phyloP scores from a whole-genome alignment of 2,797 vertebrate genomes.

The Poeciliopsis gracilis region DNA sequence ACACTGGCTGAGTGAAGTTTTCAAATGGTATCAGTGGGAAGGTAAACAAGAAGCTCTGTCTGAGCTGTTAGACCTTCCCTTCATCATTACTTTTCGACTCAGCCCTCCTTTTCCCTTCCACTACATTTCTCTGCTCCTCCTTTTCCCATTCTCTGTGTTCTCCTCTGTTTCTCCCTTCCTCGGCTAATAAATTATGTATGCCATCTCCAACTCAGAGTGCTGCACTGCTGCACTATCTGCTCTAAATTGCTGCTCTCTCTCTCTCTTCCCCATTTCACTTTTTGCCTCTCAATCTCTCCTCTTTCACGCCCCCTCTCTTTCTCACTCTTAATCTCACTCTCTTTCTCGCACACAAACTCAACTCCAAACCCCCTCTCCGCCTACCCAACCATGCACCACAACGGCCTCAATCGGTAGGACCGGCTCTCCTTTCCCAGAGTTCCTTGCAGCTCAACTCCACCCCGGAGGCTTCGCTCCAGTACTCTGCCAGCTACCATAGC shows the following conservation, averaged over 20 bases:
- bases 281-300: constrained; percentile 65
- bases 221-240: constrained; percentile 87
- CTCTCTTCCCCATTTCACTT: constrained; percentile 62
- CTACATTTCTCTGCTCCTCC: constrained; percentile 53
- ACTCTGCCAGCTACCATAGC: constrained; percentile 98
- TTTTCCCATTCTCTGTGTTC: constrained; percentile 67
- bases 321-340: constrained; percentile 72
- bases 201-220: constrained; percentile 82
- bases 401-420: constrained; percentile 82
- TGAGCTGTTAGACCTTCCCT: constrained; percentile 49
- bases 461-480: constrained; percentile 97
- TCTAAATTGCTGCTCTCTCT: constrained; percentile 79
- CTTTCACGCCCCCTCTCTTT: constrained; percentile 50
- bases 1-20: constrained; percentile 29
- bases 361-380: constrained; percentile 45
- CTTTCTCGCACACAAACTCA: constrained; percentile 54
- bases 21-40: constrained; percentile 10
- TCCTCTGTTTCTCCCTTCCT: constrained; percentile 77
- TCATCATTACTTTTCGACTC: constrained; percentile 58
- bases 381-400: constrained; percentile 54
- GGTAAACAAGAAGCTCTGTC: constrained; percentile 20
- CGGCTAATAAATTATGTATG: constrained; percentile 86
- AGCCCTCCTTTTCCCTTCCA: constrained; percentile 52
- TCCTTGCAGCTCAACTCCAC: constrained; percentile 98
- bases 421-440: constrained; percentile 97